Evolutionary conservation across 1,140 invertebrate species (phyloP), one percentile per base, ranked within the genome.

Genomic region (Halictus rubicundus): DNA sequence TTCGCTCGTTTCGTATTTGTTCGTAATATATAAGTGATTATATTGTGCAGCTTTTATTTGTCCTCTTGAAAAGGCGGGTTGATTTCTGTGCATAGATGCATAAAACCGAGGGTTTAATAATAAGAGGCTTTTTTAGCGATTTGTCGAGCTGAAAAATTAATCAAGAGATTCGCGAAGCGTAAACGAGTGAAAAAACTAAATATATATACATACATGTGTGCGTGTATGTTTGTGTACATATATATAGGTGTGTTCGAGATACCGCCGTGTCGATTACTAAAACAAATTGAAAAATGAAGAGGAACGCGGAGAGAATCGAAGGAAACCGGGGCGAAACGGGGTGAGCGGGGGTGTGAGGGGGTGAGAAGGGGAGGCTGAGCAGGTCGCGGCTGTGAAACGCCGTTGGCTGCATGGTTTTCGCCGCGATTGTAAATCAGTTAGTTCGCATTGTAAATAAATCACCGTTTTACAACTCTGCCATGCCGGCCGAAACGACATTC

Each of bases 361-460:
- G 32, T 32, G 32, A 32, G 32, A 1, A 32, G 32, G 32, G 32
- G 52, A 64, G 57, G 65, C 71, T 59, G 71, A 78, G 64, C 64
- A 72, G 66, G 59, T 63, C 74, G 74, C 78, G 73, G 68, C 69
- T 74, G 78, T 57, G 61, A 61, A 80, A 68, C 59, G 82, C 80
- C 85, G 82, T 82, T 88, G 70, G 80, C 59, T 74, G 72, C 63
- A 63, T 60, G 77, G 68, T 75, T 27, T 60, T 79, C 74, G 86
- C 78, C 82, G 81, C 76, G 85, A 91, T 91, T 91, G 91, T 92
- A 92, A 92, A 92, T 92, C 91, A 92, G 92, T 92, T 92, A 92
- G 89, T 87, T 89, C 61, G 89, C 85, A 90, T 90, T 91, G 91
- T 91, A 91, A 91, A 92, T 92, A 92, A 92, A 92, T 92, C 91